Percentiles rank a stretch among this genome's conserved stretches.
phyloP scores from a whole-genome alignment of 2,113 vertebrate genomes.

The Heterocephalus glaber region DNA sequence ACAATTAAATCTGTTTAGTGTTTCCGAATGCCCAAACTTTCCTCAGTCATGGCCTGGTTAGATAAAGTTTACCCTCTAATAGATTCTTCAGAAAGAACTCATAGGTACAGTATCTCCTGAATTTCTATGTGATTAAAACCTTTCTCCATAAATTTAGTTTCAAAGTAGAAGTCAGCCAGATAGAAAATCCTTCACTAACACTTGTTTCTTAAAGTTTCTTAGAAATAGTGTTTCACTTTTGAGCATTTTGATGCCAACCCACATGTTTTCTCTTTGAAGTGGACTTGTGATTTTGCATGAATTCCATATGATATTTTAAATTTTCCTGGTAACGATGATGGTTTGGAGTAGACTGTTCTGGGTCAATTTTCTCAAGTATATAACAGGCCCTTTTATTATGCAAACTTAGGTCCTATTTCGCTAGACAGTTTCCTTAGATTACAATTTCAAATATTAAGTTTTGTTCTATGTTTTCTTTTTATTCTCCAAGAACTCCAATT shows the following conservation, averaged over 20 bases:
- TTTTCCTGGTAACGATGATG: not conserved
- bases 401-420: not conserved
- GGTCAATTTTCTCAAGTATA: not conserved
- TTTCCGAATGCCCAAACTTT: not conserved
- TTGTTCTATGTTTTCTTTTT: not conserved
- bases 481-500: not conserved
- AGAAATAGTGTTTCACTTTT: not conserved
- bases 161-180: not conserved
- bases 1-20: not conserved
- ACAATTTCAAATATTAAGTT: not conserved
- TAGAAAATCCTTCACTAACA: constrained; percentile 18
- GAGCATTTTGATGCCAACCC: not conserved
- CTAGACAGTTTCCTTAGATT: not conserved
- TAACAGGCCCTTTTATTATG: not conserved
- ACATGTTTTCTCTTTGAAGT: not conserved
- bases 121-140: not conserved
- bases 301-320: not conserved
- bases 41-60: not conserved
- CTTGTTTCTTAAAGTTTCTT: constrained; percentile 39
- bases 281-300: not conserved
- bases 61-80: not conserved
- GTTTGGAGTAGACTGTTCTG: not conserved
- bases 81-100: not conserved
- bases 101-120: not conserved
- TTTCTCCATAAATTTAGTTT: constrained; percentile 3